A percentile compares a stretch with the other conserved stretches of the same genome.
phyloP scores from a whole-genome alignment of 1,140 invertebrate genomes.

The Augochlora pura region DNA sequence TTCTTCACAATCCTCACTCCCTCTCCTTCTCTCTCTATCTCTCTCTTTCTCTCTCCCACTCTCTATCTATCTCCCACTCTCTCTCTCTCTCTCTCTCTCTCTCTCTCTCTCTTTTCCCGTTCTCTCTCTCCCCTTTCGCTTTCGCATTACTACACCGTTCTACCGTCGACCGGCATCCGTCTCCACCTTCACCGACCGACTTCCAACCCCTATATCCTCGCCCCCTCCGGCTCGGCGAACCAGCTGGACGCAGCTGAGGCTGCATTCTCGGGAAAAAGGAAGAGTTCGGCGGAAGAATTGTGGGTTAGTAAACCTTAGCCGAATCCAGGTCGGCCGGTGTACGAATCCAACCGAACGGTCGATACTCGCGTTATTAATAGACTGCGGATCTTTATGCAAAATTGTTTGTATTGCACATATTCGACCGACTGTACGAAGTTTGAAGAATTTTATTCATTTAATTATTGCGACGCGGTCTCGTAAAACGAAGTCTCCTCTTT shows the following conservation, averaged over 20 bases:
- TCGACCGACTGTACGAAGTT: no score
- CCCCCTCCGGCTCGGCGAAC: no score
- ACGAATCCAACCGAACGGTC: not conserved
- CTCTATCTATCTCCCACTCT: not conserved
- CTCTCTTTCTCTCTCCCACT: not conserved
- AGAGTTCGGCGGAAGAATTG: slow-evolving; percentile 1
- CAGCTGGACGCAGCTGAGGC: not conserved
- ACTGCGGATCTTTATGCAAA: no score
- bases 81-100: not conserved
- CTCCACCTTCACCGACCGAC: not conserved
- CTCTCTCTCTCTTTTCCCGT: not conserved
- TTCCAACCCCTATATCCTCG: not conserved
- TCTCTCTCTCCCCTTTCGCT: not conserved
- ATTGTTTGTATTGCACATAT: no score
- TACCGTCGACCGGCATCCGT: not conserved
- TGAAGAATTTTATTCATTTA: no score
- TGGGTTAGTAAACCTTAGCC: slow-evolving; percentile 5
- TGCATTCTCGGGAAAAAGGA: not conserved
- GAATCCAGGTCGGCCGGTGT: not conserved
- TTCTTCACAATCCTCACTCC: not conserved
- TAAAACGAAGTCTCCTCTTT: no score
- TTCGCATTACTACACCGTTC: not conserved
- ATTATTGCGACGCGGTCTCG: no score
- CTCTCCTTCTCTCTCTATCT: not conserved
- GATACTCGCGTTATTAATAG: not conserved